phyloP scores from a whole-genome alignment of 2,113 vertebrate genomes.

The Oryctolagus cuniculus region mOryCun1.1 NC_091432.1:4836501-4837000 shows the following conservation, averaged over 20 bases:
- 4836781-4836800: not conserved
- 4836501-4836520: not conserved
- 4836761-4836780: slow-evolving; percentile 10
- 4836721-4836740: not conserved
- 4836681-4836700: not conserved
- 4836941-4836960: slow-evolving; percentile 19
- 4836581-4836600: not conserved
- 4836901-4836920: not conserved
- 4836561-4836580: not conserved
- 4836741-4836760: not conserved
- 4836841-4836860: not conserved
- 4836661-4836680: slow-evolving; percentile 1
- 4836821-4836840: slow-evolving; percentile 11
- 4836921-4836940: slow-evolving; percentile 7
- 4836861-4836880: not conserved
- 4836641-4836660: not conserved
- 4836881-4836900: not conserved
- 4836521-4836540: not conserved
- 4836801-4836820: not conserved
- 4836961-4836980: not conserved
- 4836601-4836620: not conserved
- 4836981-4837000: not conserved
- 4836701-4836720: not conserved
- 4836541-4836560: not conserved
- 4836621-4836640: not conserved